Conservation (phyloP, 2,888 invertebrate genomes). For the Cerastis rubricosa region DNA sequence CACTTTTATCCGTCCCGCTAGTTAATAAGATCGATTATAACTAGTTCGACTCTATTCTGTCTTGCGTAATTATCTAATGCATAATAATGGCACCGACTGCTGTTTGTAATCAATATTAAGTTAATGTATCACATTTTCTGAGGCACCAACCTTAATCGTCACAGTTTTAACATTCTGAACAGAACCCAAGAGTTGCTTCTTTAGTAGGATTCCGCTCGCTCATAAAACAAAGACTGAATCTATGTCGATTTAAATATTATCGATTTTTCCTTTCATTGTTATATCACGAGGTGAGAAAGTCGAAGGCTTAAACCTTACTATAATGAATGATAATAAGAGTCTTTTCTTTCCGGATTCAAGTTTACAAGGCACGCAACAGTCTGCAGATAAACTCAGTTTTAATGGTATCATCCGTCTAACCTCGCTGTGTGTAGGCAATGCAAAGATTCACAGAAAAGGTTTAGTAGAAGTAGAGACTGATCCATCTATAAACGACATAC, state of each 20-base stretch:
- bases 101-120: conserved; percentile 28
- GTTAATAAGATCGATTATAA: conserved; percentile 16
- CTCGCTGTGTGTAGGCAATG: neutral
- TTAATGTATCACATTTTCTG: conserved; percentile 32
- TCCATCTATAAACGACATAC: neutral
- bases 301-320: conserved; percentile 23
- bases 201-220: neutral
- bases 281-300: conserved; percentile 15
- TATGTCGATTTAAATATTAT: neutral
- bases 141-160: neutral
- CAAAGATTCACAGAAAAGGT: neutral
- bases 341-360: neutral
- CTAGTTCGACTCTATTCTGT: conserved; percentile 26
- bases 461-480: neutral
- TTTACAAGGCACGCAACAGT: neutral
- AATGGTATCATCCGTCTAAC: neutral
- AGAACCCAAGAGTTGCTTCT: neutral
- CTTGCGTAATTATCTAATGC: conserved; percentile 44
- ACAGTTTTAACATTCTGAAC: conserved; percentile 1
- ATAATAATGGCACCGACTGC: conserved; percentile 31
- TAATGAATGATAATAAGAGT: neutral
- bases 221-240: neutral
- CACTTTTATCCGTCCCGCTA: conserved; percentile 31
- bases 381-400: neutral
- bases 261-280: conserved; percentile 37